These are phyloP conservation scores for Pseudomyrmex sp. DNA, from an alignment of 1,140 invertebrate genomes.

Conservation along the genomic window DNA sequence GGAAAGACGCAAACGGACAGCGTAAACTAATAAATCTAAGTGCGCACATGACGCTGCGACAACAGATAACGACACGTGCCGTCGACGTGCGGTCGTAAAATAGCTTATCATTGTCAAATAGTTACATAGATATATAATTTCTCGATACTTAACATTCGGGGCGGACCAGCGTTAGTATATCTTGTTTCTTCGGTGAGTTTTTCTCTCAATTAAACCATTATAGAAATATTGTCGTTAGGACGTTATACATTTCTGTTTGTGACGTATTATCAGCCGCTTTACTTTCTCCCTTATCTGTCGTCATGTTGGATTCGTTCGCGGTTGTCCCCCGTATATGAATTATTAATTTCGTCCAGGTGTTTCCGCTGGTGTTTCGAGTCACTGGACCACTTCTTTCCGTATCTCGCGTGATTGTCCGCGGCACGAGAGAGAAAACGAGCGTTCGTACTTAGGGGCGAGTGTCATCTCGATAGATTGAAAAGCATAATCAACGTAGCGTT, in stretches of 20 bases:
- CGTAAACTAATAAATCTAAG: conserved; percentile 13
- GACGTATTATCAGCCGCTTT: conserved; percentile 62
- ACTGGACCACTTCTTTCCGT: not conserved
- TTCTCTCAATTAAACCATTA: conserved; percentile 76
- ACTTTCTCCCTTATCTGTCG: conserved; percentile 56
- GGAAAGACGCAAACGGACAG: conserved; percentile 12
- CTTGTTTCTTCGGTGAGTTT: conserved; percentile 54
- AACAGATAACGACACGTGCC: conserved; percentile 21
- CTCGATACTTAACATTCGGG: conserved; percentile 2
- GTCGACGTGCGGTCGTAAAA: conserved; percentile 14
- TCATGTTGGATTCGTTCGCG: conserved; percentile 26
- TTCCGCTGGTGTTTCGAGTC: conserved; percentile 41
- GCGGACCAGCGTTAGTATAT: conserved; percentile 18
- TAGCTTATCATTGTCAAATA: conserved; percentile 28
- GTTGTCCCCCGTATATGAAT: not conserved
- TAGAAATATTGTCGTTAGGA: conserved; percentile 82
- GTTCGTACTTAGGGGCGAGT: not conserved
- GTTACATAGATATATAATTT: conserved; percentile 38
- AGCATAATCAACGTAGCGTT: conserved; percentile 21
- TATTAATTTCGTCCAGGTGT: not conserved
- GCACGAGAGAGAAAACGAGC: not conserved
- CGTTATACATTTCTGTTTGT: conserved; percentile 81
- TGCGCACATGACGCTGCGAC: not conserved
- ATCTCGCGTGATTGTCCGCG: not conserved
- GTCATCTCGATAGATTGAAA: conserved; percentile 18